Base-by-base conservation (phyloP, 92 coral and sea anemone genomes). In the Bergia sp. region DNA sequence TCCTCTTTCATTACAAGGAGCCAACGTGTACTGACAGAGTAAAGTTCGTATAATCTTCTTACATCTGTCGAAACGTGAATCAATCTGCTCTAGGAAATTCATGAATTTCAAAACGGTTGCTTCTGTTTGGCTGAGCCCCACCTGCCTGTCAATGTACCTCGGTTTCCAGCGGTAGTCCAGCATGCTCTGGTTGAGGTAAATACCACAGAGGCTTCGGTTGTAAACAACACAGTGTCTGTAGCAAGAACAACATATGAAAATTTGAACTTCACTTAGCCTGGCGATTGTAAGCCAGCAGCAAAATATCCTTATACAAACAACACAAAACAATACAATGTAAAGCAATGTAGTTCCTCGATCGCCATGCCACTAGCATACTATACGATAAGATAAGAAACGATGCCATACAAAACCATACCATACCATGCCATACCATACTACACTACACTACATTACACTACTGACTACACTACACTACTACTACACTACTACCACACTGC, bases 111-210 rank as follows among this genome's bases (percentile, higher is more conserved):
- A 6, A 3, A 95, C 81, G 7, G 90, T 61, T 2, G 0, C 13
- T 58, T 97, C 96, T 29, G 99, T 97, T 66, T 82, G 50, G 87
- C 92, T 92, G 75, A 97, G 53, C 13, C 99, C 99, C 1, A 91
- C 73, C 6, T 67, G 64, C 73, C 77, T 91, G 86, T 96, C 98
- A 41, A 97, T 91, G 88, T 93, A 97, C 13, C 99, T 76, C 7
- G 93, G 93, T 11, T 82, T 61, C 76, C 64, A n/a, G 43, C 93
- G 90, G 78, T 81, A 90, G 37, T 88, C 90, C 89, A 71, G 57
- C 89, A 88, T 61, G 49, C 94, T 92, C 8, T 80, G 75, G 89
- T 95, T 95, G 4, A 95, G 91, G 91, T 83, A 86, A 16, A 57
- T 16, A 5, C 82, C 82, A 45, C 98, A 95, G 3, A 92, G 80